Base-by-base conservation (phyloP, 1,140 invertebrate genomes). In the Megathymus violae region DNA sequence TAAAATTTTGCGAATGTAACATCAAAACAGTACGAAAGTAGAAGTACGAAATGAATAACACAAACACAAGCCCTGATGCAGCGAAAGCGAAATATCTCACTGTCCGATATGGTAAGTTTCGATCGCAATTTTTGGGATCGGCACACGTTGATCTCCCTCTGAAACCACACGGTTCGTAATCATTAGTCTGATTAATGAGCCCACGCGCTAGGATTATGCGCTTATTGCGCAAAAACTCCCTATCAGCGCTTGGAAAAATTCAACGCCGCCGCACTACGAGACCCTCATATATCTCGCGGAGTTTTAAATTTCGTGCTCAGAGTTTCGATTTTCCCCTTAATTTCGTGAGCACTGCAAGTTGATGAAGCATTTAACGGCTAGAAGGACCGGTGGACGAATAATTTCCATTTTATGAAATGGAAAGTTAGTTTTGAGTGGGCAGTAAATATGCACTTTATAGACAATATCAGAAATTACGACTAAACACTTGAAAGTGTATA, bases 151-250 rank as follows among this genome's bases (percentile, higher is more conserved):
- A 34, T 9, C 17, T 34, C 27, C 1, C 27, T 31, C 19, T 13
- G 61, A 71, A 72, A 58, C 62, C 69, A 44, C 69, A 63, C 69
- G 69, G 50, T 64, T 67, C 59, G 54, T 51, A 71, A 76, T 81
- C 78, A 75, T 80, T 80, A 80, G 72, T 54, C 72, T 77, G 76
- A 81, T 77, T 77, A 79, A 81, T 77, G 74, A 64, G 74, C 52
- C 59, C 48, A 65, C 72, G 66, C 62, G 64, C 68, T 56, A 50
- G 73, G 71, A 72, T 76, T 79, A 73, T 67, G 59, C 67, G 72
- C 72, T 74, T 71, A 81, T 65, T 69, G 56, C 46, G 50, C 63
- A 69, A 67, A 79, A 80, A 78, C 62, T 63, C 59, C 61, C 54
- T 71, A 72, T 70, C 56, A 61, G 54, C 17, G 46, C 16, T 40